These are phyloP conservation scores for Ctenicera cuprea DNA, from an alignment of 2,888 invertebrate species.

Conservation along the genomic window DNA sequence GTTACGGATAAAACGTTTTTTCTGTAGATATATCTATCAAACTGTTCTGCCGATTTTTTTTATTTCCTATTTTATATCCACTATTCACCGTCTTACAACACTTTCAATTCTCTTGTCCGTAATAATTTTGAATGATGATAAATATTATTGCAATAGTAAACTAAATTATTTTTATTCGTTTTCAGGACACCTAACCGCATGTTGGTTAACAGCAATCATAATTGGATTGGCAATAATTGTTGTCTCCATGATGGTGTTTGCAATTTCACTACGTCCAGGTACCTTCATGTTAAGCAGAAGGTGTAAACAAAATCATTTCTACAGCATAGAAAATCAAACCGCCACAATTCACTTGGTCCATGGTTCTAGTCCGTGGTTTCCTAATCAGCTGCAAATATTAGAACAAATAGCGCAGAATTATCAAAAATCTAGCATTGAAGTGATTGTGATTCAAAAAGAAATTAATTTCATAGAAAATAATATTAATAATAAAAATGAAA, in stretches of 20 bases:
- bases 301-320: constrained; percentile 47
- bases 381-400: constrained; percentile 64
- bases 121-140: too few species aligned
- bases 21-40: too few species aligned
- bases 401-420: constrained; percentile 66
- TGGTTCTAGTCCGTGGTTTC: constrained; percentile 61
- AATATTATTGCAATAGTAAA: too few species aligned
- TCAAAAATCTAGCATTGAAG: constrained; percentile 64
- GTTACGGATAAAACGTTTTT: too few species aligned
- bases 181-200: constrained; percentile 60
- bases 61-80: too few species aligned
- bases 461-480: neutral
- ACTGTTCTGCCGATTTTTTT: too few species aligned
- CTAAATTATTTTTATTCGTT: constrained; percentile 36
- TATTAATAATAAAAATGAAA: neutral
- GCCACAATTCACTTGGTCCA: constrained; percentile 68
- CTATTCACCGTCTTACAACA: too few species aligned
- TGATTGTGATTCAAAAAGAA: constrained; percentile 61
- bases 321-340: constrained; percentile 56
- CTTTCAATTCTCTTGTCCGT: too few species aligned
- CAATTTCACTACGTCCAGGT: constrained; percentile 53
- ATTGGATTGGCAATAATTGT: constrained; percentile 53
- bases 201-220: constrained; percentile 55
- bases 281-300: constrained; percentile 46
- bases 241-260: constrained; percentile 51